Conservation (phyloP, 2,797 vertebrate species). For the Danio aesculapii region DNA sequence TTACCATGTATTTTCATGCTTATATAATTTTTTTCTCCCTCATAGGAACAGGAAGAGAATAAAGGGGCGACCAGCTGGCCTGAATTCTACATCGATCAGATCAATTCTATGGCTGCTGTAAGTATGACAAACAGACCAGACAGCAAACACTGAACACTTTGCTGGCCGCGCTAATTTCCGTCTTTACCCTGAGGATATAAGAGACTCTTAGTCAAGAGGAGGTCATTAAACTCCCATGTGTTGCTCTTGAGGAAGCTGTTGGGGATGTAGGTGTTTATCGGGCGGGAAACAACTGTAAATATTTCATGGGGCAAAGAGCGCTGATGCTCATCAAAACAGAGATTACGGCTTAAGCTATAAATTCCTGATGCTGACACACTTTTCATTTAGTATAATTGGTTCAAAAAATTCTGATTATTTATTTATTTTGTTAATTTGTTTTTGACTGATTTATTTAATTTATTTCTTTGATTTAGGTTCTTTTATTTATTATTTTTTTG, state of each 20-base stretch:
- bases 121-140: slow-evolving; percentile 70
- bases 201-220: slow-evolving; percentile 5
- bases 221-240: slow-evolving; percentile 31
- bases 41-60: slow-evolving; percentile 96
- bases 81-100: slow-evolving; percentile 97
- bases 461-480: too few relatives aligned
- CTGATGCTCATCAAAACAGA: slow-evolving; percentile 4
- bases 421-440: too few relatives aligned
- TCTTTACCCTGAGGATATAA: neutral
- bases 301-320: neutral
- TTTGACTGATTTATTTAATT: too few relatives aligned
- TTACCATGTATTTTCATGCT: neutral
- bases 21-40: neutral
- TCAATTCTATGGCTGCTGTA: slow-evolving; percentile 97
- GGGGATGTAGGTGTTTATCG: slow-evolving; percentile 17
- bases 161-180: neutral
- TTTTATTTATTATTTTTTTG: too few relatives aligned
- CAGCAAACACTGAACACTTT: slow-evolving; percentile 15
- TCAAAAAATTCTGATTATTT: too few relatives aligned
- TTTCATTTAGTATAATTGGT: neutral
- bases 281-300: slow-evolving; percentile 33
- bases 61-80: slow-evolving; percentile 98
- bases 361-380: neutral
- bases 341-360: slow-evolving; percentile 33
- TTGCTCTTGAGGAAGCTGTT: slow-evolving; percentile 24